Percentiles rank a stretch among this genome's conserved stretches.
These are phyloP conservation scores for Falco novaeseelandiae DNA, from an alignment of 2,797 vertebrate genomes.

Conservation along the genomic window DNA sequence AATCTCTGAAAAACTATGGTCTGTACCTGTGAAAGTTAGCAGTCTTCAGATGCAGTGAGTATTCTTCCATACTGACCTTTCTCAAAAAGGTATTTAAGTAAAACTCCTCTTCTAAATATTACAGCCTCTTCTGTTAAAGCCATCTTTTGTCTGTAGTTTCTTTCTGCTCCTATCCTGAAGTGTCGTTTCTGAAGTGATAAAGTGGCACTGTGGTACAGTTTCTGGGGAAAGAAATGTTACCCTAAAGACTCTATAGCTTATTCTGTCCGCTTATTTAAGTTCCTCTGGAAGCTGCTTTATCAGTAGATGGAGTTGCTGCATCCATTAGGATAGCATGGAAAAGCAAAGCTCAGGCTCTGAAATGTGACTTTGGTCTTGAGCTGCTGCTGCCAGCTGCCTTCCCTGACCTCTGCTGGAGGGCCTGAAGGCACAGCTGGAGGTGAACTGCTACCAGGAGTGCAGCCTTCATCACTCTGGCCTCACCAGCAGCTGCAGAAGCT, in stretches of 20 bases:
- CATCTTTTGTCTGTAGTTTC: background rate
- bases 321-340: background rate
- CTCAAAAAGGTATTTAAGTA: background rate
- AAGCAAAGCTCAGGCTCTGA: background rate
- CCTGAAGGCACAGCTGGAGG: background rate
- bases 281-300: background rate
- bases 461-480: background rate
- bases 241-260: background rate
- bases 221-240: background rate
- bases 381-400: background rate
- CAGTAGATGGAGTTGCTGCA: background rate
- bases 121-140: background rate
- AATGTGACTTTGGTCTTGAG: background rate
- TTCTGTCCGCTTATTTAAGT: background rate
- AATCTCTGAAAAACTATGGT: background rate
- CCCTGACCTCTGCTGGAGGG: slow-evolving; percentile 37
- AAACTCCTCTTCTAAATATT: background rate
- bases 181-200: background rate
- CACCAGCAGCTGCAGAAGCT: background rate
- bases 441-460: background rate
- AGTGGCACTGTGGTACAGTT: background rate
- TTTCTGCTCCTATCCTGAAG: background rate
- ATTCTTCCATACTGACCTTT: background rate
- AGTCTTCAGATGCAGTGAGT: background rate
- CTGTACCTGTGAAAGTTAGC: background rate